phyloP scores from a whole-genome alignment of 2,113 vertebrate genomes.

The Antennarius striatus region DNA sequence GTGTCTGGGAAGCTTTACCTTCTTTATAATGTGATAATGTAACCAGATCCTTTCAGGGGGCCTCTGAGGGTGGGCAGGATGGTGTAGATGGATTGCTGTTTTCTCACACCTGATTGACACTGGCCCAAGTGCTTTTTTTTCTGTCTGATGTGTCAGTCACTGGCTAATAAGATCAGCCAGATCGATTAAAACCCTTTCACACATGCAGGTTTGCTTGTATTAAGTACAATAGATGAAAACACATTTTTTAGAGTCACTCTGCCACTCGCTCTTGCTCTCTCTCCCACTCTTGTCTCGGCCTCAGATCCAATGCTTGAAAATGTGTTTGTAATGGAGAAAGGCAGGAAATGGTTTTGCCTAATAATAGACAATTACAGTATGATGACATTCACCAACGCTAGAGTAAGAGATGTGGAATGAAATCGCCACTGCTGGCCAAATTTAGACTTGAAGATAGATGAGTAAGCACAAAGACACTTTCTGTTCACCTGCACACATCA shows the following conservation, averaged over 20 bases:
- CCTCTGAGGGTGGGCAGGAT: slow-evolving; percentile 49
- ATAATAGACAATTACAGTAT: slow-evolving; percentile 67
- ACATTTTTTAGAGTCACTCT: slow-evolving; percentile 30
- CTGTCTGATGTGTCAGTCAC: slow-evolving; percentile 68
- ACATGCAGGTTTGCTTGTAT: slow-evolving; percentile 56
- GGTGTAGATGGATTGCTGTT: slow-evolving; percentile 40
- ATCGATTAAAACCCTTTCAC: slow-evolving; percentile 72
- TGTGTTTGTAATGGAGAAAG: slow-evolving; percentile 63
- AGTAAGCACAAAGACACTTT: slow-evolving; percentile 51
- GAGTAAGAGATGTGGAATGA: slow-evolving; percentile 57
- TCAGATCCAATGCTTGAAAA: slow-evolving; percentile 38
- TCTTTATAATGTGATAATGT: slow-evolving; percentile 65
- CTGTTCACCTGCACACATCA: slow-evolving; percentile 40
- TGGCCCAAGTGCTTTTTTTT: slow-evolving; percentile 48
- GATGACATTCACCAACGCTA: slow-evolving; percentile 60
- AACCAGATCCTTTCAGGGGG: slow-evolving; percentile 62
- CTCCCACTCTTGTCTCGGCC: slow-evolving; percentile 18
- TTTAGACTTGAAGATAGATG: slow-evolving; percentile 63
- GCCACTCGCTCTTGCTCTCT: background rate
- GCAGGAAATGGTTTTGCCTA: slow-evolving; percentile 71
- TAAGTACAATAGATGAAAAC: slow-evolving; percentile 51
- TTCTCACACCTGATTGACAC: slow-evolving; percentile 62
- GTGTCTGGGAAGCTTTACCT: slow-evolving; percentile 68
- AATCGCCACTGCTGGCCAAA: slow-evolving; percentile 53
- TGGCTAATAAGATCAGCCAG: slow-evolving; percentile 66